A percentile compares a stretch with the other conserved stretches of the same genome.
These are phyloP conservation scores for Trichomycterus rosablanca DNA, from an alignment of 2,113 vertebrate genomes.

Conservation along the genomic window DNA sequence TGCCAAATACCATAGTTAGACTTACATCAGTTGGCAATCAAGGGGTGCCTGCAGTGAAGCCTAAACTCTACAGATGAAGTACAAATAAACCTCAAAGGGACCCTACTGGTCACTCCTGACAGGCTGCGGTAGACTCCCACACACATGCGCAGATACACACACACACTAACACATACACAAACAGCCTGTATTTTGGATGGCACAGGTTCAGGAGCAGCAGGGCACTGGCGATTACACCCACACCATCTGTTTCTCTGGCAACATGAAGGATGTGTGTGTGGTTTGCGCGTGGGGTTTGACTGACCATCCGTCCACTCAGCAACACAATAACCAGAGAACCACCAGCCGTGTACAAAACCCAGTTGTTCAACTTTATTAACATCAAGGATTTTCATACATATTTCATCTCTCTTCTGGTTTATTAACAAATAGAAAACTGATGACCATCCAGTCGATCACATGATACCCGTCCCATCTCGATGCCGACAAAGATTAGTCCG, in stretches of 20 bases:
- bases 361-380: slow-evolving; percentile 97
- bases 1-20: too few relatives aligned
- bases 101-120: too few relatives aligned
- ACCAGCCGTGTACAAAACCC: slow-evolving; percentile 75
- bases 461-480: slow-evolving; percentile 79
- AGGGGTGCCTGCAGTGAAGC: too few relatives aligned
- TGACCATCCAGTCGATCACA: slow-evolving; percentile 86
- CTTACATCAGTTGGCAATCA: too few relatives aligned
- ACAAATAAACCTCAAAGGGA: too few relatives aligned
- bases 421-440: slow-evolving; percentile 98
- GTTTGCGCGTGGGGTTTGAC: neutral
- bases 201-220: neutral
- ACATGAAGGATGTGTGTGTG: neutral
- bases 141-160: slow-evolving; percentile 2
- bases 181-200: neutral
- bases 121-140: too few relatives aligned
- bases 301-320: neutral
- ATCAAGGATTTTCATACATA: slow-evolving; percentile 77
- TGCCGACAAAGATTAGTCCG: slow-evolving; percentile 80
- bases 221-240: slow-evolving; percentile 5
- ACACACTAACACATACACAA: slow-evolving; percentile 16
- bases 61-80: too few relatives aligned
- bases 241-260: slow-evolving; percentile 31
- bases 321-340: slow-evolving; percentile 21
- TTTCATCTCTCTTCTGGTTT: slow-evolving; percentile 67